A percentile compares a stretch with the other conserved stretches of the same genome.
These are phyloP conservation scores for Scalopus aquaticus DNA, from an alignment of 2,113 vertebrate species.

Conservation along the genomic window DNA sequence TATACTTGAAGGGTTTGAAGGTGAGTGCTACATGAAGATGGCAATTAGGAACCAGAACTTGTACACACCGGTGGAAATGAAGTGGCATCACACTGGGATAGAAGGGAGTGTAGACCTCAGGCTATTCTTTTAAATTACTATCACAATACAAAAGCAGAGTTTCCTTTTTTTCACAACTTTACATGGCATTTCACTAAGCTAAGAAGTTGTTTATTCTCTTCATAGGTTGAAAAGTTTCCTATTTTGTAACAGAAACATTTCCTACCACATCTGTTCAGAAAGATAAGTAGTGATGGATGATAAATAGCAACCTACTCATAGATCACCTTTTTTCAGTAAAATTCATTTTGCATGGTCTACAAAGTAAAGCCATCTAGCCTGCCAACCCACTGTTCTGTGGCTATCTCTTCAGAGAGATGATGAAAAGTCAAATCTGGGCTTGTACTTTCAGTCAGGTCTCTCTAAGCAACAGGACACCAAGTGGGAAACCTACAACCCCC, in stretches of 20 bases:
- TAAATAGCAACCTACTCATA: background rate
- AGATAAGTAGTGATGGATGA: background rate
- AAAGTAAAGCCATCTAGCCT: background rate
- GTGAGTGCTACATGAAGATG: background rate
- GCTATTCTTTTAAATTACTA: background rate
- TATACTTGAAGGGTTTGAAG: background rate
- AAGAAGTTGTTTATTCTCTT: conserved; percentile 9
- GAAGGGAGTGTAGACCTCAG: background rate
- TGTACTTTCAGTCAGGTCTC: background rate
- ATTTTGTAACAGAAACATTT: conserved; percentile 21
- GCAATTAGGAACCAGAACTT: background rate
- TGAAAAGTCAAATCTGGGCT: background rate
- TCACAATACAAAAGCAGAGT: background rate
- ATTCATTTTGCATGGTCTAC: background rate
- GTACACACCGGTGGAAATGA: background rate
- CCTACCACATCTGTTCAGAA: background rate
- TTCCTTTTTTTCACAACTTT: conserved; percentile 5
- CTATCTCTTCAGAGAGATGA: background rate
- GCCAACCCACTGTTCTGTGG: background rate
- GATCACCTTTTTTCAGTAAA: background rate
- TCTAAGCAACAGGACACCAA: background rate
- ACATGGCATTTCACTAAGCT: background rate
- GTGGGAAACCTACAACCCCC: background rate
- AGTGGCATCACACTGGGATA: background rate
- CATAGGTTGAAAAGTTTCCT: background rate